Evolutionary conservation across 2,113 vertebrate species (phyloP).

Genomic region (Herpailurus yagouaroundi): DNA sequence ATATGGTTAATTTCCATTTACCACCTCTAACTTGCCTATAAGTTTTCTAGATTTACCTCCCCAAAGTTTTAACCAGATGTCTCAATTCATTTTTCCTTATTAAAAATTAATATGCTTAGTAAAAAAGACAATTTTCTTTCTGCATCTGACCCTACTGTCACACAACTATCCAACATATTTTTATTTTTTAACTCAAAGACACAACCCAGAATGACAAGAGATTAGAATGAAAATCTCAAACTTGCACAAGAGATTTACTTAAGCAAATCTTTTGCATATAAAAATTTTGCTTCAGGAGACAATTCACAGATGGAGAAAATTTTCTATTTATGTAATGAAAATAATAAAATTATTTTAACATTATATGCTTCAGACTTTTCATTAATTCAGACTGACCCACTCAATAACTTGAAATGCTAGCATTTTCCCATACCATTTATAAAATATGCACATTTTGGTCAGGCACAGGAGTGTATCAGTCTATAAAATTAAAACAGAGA

Average conservation of each 20-base stretch:
- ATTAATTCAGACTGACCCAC: conserved; percentile 12
- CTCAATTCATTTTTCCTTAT: conserved; percentile 32
- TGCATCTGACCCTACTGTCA: neutral
- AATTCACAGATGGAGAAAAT: neutral
- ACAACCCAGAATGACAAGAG: neutral
- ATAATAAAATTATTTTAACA: conserved; percentile 38
- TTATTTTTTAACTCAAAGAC: conserved; percentile 35
- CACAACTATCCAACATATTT: neutral
- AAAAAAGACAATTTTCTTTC: conserved; percentile 12
- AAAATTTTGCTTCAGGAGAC: neutral
- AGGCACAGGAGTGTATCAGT: neutral
- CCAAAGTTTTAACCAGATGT: conserved; percentile 26
- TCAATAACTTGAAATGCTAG: neutral
- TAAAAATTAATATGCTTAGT: conserved; percentile 38
- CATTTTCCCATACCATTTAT: neutral
- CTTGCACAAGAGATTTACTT: neutral
- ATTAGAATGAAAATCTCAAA: conserved; percentile 27
- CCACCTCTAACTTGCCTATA: neutral
- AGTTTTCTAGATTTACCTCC: conserved; percentile 32
- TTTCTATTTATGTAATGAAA: neutral
- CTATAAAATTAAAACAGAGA: neutral
- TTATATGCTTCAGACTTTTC: neutral
- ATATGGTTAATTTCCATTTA: conserved; percentile 36
- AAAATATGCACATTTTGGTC: neutral
- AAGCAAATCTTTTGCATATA: neutral